These are phyloP conservation scores for Anhinga rufa DNA, from an alignment of 2,113 vertebrate genomes.

Conservation along the genomic window DNA sequence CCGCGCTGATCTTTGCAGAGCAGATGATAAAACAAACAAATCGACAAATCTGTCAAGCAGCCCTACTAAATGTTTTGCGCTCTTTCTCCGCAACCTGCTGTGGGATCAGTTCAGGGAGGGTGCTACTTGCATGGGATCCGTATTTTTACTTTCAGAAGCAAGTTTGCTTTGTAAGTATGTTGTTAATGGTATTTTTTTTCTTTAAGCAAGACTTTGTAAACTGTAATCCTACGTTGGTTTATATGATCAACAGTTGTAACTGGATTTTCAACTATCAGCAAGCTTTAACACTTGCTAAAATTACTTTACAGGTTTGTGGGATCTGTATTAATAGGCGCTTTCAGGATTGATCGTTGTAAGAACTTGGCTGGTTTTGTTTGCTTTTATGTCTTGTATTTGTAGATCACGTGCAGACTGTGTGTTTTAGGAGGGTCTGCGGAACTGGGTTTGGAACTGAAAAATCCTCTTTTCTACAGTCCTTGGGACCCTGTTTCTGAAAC, in stretches of 20 bases:
- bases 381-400: not conserved
- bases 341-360: accelerated
- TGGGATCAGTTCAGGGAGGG: not conserved
- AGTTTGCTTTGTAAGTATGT: not conserved
- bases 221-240: not conserved
- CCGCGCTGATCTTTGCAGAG: not conserved
- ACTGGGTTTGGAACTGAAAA: not conserved
- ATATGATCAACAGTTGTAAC: not conserved
- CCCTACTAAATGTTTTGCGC: accelerated
- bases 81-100: not conserved
- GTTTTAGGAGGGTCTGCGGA: not conserved
- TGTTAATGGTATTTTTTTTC: not conserved
- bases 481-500: not conserved
- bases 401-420: accelerated
- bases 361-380: not conserved
- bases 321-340: not conserved
- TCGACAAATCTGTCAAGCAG: not conserved
- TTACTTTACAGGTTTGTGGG: not conserved
- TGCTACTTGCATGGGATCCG: not conserved
- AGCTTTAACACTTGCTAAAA: not conserved
- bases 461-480: not conserved
- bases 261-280: not conserved
- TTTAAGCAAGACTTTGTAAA: not conserved
- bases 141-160: not conserved
- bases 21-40: not conserved